A percentile compares a stretch with the other conserved stretches of the same genome.
Conservation (phyloP, 1,140 invertebrate species). For the Drosophila mojavensis region DNA sequence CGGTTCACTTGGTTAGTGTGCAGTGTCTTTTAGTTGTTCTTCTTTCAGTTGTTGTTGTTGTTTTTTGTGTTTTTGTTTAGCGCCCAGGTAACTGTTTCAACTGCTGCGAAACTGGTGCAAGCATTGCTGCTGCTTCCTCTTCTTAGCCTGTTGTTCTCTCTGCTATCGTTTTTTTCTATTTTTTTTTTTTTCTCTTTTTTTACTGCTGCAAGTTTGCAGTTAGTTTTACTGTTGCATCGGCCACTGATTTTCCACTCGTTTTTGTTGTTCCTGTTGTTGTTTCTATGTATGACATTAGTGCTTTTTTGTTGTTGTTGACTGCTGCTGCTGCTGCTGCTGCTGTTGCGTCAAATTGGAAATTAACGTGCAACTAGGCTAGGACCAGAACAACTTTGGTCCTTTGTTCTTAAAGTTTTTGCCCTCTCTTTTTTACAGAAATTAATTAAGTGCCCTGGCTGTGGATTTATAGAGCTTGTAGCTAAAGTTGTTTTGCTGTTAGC, state of each 20-base stretch:
- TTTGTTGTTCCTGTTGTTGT: constrained; percentile 45
- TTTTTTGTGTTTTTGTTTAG: constrained; percentile 64
- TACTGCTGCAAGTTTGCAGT: constrained; percentile 73
- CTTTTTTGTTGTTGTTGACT: constrained; percentile 13
- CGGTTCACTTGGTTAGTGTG: constrained; percentile 61
- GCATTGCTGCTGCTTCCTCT: constrained; percentile 41
- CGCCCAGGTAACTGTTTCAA: constrained; percentile 77
- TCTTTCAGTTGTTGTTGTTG: constrained; percentile 32
- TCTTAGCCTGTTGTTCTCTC: constrained; percentile 12
- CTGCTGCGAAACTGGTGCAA: constrained; percentile 78
- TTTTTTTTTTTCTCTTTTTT: constrained; percentile 34
- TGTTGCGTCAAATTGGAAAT: constrained; percentile 74
- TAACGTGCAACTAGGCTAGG: constrained; percentile 74
- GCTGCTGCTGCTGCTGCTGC: constrained; percentile 29
- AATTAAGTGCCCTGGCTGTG: constrained; percentile 70
- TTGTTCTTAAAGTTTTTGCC: constrained; percentile 75
- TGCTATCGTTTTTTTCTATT: constrained; percentile 14
- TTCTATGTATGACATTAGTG: constrained; percentile 66
- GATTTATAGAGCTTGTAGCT: constrained; percentile 75
- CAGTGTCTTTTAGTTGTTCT: constrained; percentile 31
- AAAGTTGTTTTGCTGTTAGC: constrained; percentile 58
- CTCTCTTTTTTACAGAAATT: constrained; percentile 60
- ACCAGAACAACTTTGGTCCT: constrained; percentile 57
- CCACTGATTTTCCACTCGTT: constrained; percentile 20
- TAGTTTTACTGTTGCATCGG: constrained; percentile 68